Base-by-base conservation (phyloP, 2,113 vertebrate species). In the Mixornis gularis region DNA sequence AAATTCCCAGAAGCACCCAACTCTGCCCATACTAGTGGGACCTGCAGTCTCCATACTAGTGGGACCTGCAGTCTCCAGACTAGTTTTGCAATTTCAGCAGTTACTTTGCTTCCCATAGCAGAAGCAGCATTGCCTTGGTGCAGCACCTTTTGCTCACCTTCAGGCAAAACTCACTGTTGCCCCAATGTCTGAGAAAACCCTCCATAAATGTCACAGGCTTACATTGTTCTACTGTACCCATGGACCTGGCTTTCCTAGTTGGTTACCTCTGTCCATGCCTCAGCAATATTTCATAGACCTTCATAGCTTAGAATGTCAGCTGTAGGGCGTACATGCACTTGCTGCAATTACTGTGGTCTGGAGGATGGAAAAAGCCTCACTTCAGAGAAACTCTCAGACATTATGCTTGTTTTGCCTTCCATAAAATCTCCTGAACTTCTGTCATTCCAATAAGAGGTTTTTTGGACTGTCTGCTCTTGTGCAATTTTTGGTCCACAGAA, bases 281-380 rank as follows among this genome's bases (percentile, higher is more conserved):
- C 43, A 59, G 32, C 55, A 83, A 49, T 34, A 12, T 10, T 59
- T 63, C 40, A 20, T 7, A 52, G 40, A 63, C 1, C 14, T 13
- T 68, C 30, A 6, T 13, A 20, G 3, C 14, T 89, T 52, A 5
- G 8, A 64, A 84, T 2, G 5, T 26, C 52, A 64, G 16, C n/a
- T 72, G 3, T 25, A n/a, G 20, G 21, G 7, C 0, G 2, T 20
- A 62, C 10, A 16, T 6, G 13, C 1, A 0, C 20, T 90, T 64
- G 6, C 29, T 74, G 55, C 16, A 74, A 17, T 48, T 79, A 56
- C 30, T 63, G 16, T 12, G 27, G 4, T 46, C 38, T 22, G 16
- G 17, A 7, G 18, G n/a, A 44, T 64, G 56, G 52, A 24, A 80
- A 80, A 78, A 66, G 3, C 8, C 10, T 34, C 30, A 15, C 17